Conservation (phyloP, 2,113 vertebrate genomes). For the Rhagologus leucostigma region DNA sequence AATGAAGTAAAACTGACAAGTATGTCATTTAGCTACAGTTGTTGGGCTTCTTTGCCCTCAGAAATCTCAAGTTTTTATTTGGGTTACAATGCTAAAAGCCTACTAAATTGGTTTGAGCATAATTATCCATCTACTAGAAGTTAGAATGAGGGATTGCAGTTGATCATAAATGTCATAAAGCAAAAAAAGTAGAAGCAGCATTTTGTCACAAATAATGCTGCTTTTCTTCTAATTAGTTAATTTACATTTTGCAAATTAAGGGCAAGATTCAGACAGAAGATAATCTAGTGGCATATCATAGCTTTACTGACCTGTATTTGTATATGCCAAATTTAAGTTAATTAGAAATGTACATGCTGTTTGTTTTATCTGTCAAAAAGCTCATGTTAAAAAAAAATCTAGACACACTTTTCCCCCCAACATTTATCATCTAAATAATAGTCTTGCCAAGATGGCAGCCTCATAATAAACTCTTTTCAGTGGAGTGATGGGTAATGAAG, state of each 20-base stretch:
- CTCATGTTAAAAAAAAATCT: conserved; percentile 82
- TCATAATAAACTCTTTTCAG: conserved; percentile 97
- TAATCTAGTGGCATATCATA: conserved; percentile 69
- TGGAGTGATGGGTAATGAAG: conserved; percentile 98
- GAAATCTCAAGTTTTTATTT: neutral
- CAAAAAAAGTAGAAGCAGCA: conserved; percentile 65
- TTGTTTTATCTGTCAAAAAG: conserved; percentile 86
- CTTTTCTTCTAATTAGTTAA: conserved; percentile 82
- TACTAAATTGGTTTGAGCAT: conserved; percentile 8
- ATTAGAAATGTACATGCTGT: conserved; percentile 86
- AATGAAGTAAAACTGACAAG: neutral
- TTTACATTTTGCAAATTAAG: conserved; percentile 84
- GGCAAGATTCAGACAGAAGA: conserved; percentile 76
- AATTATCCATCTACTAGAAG: conserved; percentile 65
- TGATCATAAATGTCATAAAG: conserved; percentile 73
- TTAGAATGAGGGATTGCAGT: conserved; percentile 67
- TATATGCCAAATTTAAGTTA: conserved; percentile 84
- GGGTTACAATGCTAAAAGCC: neutral
- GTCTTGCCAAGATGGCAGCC: conserved; percentile 97
- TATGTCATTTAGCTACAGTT: neutral
- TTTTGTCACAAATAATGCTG: conserved; percentile 76
- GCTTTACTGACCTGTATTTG: conserved; percentile 81
- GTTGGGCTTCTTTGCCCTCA: neutral
- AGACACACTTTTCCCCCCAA: conserved; percentile 77
- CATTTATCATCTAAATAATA: conserved; percentile 99